Evolutionary conservation across 1,140 invertebrate genomes (phyloP), one percentile per base, ranked within the genome.

Genomic region (Ips typographus): DNA sequence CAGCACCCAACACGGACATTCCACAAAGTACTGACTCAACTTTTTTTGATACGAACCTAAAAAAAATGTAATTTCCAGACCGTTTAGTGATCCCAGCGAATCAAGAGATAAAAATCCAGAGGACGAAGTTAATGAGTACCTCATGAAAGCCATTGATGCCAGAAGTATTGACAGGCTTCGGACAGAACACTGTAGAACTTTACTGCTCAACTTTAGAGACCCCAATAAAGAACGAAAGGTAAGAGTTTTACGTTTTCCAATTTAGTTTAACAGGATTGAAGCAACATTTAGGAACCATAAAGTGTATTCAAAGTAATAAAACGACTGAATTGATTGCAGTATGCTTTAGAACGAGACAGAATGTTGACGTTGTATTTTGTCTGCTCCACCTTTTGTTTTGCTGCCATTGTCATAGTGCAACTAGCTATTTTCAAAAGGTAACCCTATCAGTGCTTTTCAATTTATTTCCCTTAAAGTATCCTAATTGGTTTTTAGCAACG

Each of bases 41-140:
- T 4, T 47, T 47, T 47, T 47, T n/a, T 47, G n/a, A 47, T 1
- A 47, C 44, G n/a, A 22, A 4, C 44, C 3, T 3, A 40, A 55
- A 42, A 22, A 47, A 49, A 8, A 51, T 47, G 43, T 59, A 6
- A 59, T 4, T 36, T 62, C 37, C 39, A 91, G 91, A 76, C 81
- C 91, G 1, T 88, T 90, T 71, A 85, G 85, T 1, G 84, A 83
- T 49, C 83, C 83, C 64, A 79, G 78, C 42, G 82, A 84, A 38
- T 39, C 58, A 6, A 84, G 88, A 44, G 82, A 84, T 51, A 91
- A 91, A 78, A 88, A 93, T 78, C 91, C 92, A 0, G 91, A 95
- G 72, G 94, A 95, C 70, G 94, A 96, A 82, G 94, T 97, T 1
- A 96, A 96, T 78, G 95, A 97, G 71, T 98, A 98, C 80, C 83